Evolutionary conservation across 1,140 invertebrate genomes (phyloP).

Genomic region (Globodera ellingtonae): DNA sequence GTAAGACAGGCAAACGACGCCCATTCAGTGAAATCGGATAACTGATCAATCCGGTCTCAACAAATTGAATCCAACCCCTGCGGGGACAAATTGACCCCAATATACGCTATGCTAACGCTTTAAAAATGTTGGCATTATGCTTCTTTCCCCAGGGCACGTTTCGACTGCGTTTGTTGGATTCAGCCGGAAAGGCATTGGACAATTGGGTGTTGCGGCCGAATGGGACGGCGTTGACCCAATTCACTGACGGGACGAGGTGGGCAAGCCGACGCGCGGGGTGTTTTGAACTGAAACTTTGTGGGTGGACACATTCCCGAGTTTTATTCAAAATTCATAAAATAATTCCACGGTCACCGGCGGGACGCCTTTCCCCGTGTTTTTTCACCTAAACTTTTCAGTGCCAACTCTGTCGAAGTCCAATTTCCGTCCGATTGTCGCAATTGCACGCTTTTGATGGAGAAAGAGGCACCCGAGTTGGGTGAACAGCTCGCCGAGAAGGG

Average conservation of each 20-base stretch:
- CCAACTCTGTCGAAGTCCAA: conserved; percentile 77
- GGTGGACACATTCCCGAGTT: conserved; percentile 69
- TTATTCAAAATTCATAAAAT: neutral
- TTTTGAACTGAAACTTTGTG: conserved; percentile 69
- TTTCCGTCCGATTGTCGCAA: conserved; percentile 83
- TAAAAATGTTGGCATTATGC: neutral
- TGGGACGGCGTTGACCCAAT: conserved; percentile 30
- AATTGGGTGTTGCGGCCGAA: conserved; percentile 69
- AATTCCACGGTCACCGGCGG: neutral
- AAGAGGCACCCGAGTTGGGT: conserved; percentile 87
- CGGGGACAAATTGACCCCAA: too few relatives aligned
- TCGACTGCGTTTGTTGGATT: conserved; percentile 56
- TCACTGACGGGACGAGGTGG: conserved; percentile 28
- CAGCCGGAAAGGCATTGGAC: conserved; percentile 78
- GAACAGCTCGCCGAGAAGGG: conserved; percentile 79
- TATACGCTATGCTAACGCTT: neutral
- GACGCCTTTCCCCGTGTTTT: too few relatives aligned
- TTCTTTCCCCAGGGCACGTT: neutral
- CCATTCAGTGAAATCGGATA: neutral
- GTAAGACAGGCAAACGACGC: neutral
- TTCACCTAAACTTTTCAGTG: conserved; percentile 70
- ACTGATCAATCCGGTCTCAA: neutral
- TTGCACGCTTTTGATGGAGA: conserved; percentile 83
- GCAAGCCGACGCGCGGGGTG: neutral
- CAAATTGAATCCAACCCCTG: too few relatives aligned